Conservation (phyloP, 2,113 vertebrate genomes). For the Pelodiscus sinensis region DNA sequence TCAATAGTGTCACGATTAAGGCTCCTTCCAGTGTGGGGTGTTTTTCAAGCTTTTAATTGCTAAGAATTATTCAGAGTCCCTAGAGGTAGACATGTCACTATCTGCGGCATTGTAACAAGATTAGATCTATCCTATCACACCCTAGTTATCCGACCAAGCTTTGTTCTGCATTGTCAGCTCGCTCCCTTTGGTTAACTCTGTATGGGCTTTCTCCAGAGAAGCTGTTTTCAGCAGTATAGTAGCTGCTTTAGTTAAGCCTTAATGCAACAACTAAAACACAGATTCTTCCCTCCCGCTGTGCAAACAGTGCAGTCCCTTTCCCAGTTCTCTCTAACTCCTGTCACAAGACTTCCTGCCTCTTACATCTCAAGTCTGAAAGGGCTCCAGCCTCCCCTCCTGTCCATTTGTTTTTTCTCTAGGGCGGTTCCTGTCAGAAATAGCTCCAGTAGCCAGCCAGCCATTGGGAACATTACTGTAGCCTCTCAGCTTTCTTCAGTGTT, state of each 20-base stretch:
- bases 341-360: not conserved
- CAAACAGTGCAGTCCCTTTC: not conserved
- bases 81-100: not conserved
- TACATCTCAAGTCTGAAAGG: not conserved
- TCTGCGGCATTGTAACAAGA: slow-evolving; percentile 4
- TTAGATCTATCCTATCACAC: not conserved
- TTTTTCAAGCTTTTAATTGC: slow-evolving; percentile 10
- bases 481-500: not conserved
- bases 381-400: not conserved
- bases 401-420: no score
- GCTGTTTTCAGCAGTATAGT: not conserved
- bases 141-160: not conserved
- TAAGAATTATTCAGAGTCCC: not conserved
- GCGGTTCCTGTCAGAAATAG: not conserved
- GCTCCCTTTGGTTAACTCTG: not conserved
- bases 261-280: not conserved
- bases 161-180: not conserved
- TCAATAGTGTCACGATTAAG: not conserved
- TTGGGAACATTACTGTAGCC: not conserved
- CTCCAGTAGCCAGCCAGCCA: not conserved
- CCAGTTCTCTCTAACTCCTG: not conserved
- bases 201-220: not conserved
- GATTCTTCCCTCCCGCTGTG: not conserved
- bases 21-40: not conserved
- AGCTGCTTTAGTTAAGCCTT: not conserved